These are phyloP conservation scores for Margaritifera margaritifera DNA, from an alignment of 2,888 invertebrate species.

Conservation along the genomic window DNA sequence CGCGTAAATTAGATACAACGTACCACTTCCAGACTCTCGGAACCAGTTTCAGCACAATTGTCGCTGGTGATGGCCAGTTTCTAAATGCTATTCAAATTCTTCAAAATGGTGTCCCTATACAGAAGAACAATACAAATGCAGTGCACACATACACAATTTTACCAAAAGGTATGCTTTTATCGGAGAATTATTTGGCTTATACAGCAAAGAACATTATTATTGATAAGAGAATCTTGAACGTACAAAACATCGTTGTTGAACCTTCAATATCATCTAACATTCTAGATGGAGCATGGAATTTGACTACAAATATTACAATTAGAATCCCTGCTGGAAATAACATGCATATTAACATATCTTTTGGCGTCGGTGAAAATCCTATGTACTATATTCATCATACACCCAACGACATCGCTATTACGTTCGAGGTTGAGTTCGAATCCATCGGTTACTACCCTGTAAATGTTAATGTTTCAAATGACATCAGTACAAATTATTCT, in stretches of 20 bases:
- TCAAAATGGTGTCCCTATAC: slow-evolving; percentile 3
- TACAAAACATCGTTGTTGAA: slow-evolving; percentile 36
- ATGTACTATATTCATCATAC: slow-evolving; percentile 52
- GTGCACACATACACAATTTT: slow-evolving; percentile 4
- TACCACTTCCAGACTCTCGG: slow-evolving; percentile 39
- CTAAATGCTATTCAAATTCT: slow-evolving; percentile 25
- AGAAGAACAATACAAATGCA: too few relatives aligned
- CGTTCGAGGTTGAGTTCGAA: slow-evolving; percentile 44
- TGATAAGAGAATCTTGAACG: slow-evolving; percentile 41
- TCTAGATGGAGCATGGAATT: slow-evolving; percentile 46
- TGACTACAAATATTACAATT: slow-evolving; percentile 53
- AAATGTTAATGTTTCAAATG: slow-evolving; percentile 54
- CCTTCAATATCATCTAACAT: slow-evolving; percentile 38
- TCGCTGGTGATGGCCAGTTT: slow-evolving; percentile 36
- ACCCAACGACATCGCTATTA: slow-evolving; percentile 26
- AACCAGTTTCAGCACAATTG: slow-evolving; percentile 25
- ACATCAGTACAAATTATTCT: slow-evolving; percentile 46
- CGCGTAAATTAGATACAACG: slow-evolving; percentile 41
- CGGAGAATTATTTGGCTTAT: slow-evolving; percentile 39
- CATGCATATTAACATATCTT: slow-evolving; percentile 54
- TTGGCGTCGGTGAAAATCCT: slow-evolving; percentile 56
- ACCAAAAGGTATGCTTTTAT: slow-evolving; percentile 9
- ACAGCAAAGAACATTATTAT: slow-evolving; percentile 18
- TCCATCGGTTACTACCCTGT: slow-evolving; percentile 58
- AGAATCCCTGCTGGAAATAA: slow-evolving; percentile 53